A percentile compares a stretch with the other conserved stretches of the same genome.
phyloP scores from a whole-genome alignment of 2,797 vertebrate genomes.

The Gila robusta region DNA sequence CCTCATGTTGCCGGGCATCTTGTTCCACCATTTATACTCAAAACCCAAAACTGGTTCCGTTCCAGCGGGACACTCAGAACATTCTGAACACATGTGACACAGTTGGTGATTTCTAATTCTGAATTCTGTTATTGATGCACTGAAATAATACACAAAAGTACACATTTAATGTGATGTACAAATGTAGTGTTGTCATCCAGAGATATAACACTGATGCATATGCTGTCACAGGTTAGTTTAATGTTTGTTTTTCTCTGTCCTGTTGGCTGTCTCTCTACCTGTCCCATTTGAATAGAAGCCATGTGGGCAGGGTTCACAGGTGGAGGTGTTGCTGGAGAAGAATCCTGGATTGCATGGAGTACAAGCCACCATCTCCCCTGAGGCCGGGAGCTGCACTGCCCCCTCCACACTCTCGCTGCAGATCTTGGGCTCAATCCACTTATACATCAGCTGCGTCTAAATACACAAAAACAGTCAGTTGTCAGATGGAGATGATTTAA shows the following conservation, averaged over 20 bases:
- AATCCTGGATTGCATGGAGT: conserved; percentile 96
- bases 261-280: conserved; percentile 71
- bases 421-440: conserved; percentile 95
- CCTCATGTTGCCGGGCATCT: conserved; percentile 90
- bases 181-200: neutral
- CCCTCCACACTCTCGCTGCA: conserved; percentile 82
- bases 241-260: neutral
- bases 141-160: neutral
- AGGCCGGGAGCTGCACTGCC: conserved; percentile 83
- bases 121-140: neutral
- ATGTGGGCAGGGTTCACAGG: conserved; percentile 85
- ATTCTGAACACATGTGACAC: conserved; percentile 75
- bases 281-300: conserved; percentile 91
- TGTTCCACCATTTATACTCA: conserved; percentile 99
- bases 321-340: conserved; percentile 82
- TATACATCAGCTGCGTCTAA: conserved; percentile 96
- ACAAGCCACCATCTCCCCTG: conserved; percentile 84
- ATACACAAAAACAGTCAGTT: neutral
- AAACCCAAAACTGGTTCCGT: conserved; percentile 87
- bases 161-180: neutral
- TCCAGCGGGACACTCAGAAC: conserved; percentile 86
- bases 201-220: neutral
- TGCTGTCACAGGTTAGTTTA: neutral
- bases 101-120: neutral
- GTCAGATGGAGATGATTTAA: neutral